phyloP scores from a whole-genome alignment of 2,888 invertebrate genomes.

The Glomeris marginata region DNA sequence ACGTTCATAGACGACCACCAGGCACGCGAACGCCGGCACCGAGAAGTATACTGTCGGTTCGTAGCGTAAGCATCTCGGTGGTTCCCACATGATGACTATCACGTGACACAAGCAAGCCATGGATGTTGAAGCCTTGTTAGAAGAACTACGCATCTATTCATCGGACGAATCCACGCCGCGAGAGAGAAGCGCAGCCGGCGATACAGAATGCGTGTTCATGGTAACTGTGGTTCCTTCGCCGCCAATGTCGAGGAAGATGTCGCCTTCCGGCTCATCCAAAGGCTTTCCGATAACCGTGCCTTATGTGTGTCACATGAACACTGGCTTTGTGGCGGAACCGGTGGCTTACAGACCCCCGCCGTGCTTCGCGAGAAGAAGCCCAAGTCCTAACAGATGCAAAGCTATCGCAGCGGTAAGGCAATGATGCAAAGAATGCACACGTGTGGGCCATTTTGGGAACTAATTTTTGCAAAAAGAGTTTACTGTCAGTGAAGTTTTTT shows the following conservation, averaged over 20 bases:
- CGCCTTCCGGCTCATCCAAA: background rate
- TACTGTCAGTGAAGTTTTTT: too few species aligned
- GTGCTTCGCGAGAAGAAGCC: background rate
- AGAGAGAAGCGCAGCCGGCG: background rate
- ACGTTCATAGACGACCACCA: too few species aligned
- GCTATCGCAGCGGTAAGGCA: too few species aligned
- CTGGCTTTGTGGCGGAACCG: background rate
- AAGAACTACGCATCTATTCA: slow-evolving; percentile 4
- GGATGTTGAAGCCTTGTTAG: slow-evolving; percentile 8
- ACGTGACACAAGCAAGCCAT: background rate
- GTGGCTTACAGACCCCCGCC: background rate
- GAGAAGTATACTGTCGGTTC: too few species aligned
- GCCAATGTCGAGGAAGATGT: slow-evolving; percentile 2
- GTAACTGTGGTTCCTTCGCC: slow-evolving; percentile 8
- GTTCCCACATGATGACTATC: too few species aligned
- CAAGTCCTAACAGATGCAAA: slow-evolving; percentile 1
- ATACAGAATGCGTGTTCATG: slow-evolving; percentile 9
- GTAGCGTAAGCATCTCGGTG: too few species aligned
- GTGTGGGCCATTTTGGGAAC: too few species aligned
- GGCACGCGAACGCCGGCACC: too few species aligned
- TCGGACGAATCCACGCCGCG: background rate
- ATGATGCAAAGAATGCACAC: too few species aligned
- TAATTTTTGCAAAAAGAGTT: too few species aligned
- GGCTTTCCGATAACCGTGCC: too few species aligned
- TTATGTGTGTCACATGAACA: too few species aligned